Evolutionary conservation across 2,888 invertebrate genomes (phyloP), one percentile per base, ranked within the genome.

Genomic region (Heliconius hortense): DNA sequence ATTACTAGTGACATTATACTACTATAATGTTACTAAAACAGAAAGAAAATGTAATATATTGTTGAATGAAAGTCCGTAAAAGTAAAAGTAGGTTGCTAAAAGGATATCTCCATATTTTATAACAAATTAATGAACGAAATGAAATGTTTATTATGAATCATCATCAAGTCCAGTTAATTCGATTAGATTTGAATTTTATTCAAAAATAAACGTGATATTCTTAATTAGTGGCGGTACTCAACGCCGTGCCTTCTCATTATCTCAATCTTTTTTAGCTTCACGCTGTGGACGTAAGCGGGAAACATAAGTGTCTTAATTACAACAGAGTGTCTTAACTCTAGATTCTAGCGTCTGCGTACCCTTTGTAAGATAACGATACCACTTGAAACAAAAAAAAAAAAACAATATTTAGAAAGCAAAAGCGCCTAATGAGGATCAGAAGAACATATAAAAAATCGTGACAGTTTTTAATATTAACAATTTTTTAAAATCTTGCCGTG

Each of bases 21-120:
- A 24, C 13, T 59, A 24, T n/a, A n/a, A n/a, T n/a, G n/a, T n/a
- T n/a, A n/a, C n/a, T n/a, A n/a, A n/a, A n/a, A 24, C 4, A 59
- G 15, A 24, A 26, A 59, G 59, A 24, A 35, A 35, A 24, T 18
- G 2, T 1, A 13, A 24, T 13, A 13, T 24, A 24, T 59, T 59
- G 4, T 10, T 35, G 35, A 35, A 56, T n/a, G 56, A 69, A 69
- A 69, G 67, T 62, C 35, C n/a, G 35, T 73, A 73, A 75, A 75
- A 72, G 71, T 77, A 75, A 77, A 78, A 69, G 74, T 71, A 75
- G 75, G 68, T 72, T 35, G 70, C 21, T 48, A 74, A 68, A 26
- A 69, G 69, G 69, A 69, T 69, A 56, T 69, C 8, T 56, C 31
- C n/a, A 56, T 69, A 28, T 35, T 56, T 69, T 53, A 69, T 35